Evolutionary conservation across 2,797 vertebrate species (phyloP), one percentile per base, ranked within the genome.

Genomic region (Anguilla anguilla): DNA sequence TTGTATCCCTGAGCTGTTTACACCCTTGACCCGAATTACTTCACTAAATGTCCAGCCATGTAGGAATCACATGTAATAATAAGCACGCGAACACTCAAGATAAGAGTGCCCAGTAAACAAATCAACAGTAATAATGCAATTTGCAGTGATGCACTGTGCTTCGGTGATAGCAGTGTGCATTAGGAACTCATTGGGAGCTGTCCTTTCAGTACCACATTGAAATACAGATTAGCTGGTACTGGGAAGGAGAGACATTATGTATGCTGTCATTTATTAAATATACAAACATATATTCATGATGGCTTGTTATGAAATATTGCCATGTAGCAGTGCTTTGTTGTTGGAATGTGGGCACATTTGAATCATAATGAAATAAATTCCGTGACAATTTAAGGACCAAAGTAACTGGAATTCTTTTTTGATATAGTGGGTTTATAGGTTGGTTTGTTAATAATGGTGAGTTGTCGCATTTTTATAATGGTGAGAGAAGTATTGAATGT

Each of bases 1-100:
- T 82, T 82, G 46, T 49, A 25, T 22, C 79, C 79, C 10, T 82
- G 43, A 51, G 79, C 79, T 10, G 79, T 82, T 82, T 43, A 22
- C 46, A 82, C 22, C 46, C 79, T 82, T 82, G 43, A 81, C 77
- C 77, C 9, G 79, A 82, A 82, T 49, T 51, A 46, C 22, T 82
- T 49, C 46, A 49, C 19, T 51, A 82, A 82, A 51, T 82, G 43
- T 51, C 19, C 46, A 51, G 79, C 43, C 77, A 43, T 49, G 49
- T 22, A 25, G 0, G 43, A 5, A 7, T 46, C 83, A 57, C 17
- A 15, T 53, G 83, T 15, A 59, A 28, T 15, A 46, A 57, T n/a
- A 57, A 13, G 2, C 31, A 59, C 25, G 7, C 51, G 19, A 84
- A 59, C n/a, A 31, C 6, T 49, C 19, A 39, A 22, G 43, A 81